These are phyloP conservation scores for Epirrhoe tristata DNA, from an alignment of 2,888 invertebrate genomes.

Conservation along the genomic window DNA sequence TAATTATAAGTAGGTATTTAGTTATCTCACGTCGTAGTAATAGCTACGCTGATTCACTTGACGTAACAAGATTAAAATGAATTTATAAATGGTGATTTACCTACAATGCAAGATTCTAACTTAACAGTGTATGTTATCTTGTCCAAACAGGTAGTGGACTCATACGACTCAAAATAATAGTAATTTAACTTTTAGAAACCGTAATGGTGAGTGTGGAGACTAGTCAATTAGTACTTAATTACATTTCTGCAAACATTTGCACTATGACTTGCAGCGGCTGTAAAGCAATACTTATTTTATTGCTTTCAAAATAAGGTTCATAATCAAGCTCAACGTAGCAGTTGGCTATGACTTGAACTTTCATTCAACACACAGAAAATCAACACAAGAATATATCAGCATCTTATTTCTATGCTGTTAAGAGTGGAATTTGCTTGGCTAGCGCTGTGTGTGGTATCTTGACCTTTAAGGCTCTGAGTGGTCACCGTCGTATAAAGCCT, in stretches of 20 bases:
- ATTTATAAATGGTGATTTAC: too few relatives aligned
- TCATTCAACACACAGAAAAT: neutral
- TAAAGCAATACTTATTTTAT: neutral
- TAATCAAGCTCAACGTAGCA: neutral
- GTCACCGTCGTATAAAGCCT: constrained; percentile 13
- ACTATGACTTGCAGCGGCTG: neutral
- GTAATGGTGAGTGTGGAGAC: neutral
- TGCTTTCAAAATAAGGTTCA: constrained; percentile 7
- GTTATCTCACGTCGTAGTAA: too few relatives aligned
- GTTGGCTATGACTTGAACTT: constrained; percentile 17
- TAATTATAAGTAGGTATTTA: too few relatives aligned
- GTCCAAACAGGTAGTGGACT: neutral
- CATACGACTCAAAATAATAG: too few relatives aligned
- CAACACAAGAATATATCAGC: neutral
- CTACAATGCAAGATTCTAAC: too few relatives aligned
- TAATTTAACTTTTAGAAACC: neutral
- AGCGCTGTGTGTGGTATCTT: constrained; percentile 9
- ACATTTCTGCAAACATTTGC: constrained; percentile 2
- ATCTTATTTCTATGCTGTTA: neutral
- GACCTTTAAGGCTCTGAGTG: constrained; percentile 22
- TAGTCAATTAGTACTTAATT: neutral
- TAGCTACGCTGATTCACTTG: too few relatives aligned
- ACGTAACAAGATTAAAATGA: too few relatives aligned
- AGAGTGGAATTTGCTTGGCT: neutral
- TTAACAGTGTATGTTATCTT: neutral